Conservation (phyloP, 2,888 invertebrate species). For the Melieria crassipennis region DNA sequence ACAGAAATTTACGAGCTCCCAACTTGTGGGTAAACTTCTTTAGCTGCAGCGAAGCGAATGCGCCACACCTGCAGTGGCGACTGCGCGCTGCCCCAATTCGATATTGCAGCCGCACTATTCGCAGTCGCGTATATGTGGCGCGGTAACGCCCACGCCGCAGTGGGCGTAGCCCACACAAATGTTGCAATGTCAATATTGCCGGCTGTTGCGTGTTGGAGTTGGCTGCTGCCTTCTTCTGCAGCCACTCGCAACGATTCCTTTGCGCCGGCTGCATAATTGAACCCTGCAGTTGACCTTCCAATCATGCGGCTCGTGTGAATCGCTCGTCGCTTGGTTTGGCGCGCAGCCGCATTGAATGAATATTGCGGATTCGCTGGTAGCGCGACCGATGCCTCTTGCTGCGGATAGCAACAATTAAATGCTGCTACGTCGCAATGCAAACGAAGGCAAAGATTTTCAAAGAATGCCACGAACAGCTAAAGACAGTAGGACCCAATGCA, state of each 20-base stretch:
- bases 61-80: too few relatives aligned
- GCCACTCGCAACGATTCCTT: neutral
- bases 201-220: neutral
- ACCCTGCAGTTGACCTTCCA: slow-evolving; percentile 18
- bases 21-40: too few relatives aligned
- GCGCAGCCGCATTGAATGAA: neutral
- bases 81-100: too few relatives aligned
- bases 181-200: neutral
- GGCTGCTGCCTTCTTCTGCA: neutral
- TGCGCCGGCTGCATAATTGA: slow-evolving; percentile 6
- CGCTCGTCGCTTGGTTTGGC: slow-evolving; percentile 9
- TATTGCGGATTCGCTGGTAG: neutral
- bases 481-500: too few relatives aligned
- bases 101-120: too few relatives aligned
- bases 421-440: neutral
- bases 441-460: too few relatives aligned
- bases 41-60: too few relatives aligned
- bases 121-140: too few relatives aligned
- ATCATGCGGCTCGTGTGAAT: slow-evolving; percentile 25
- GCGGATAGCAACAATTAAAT: neutral
- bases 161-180: neutral
- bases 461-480: too few relatives aligned
- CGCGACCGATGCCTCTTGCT: neutral
- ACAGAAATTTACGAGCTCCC: too few relatives aligned
- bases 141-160: too few relatives aligned